Base-by-base conservation (phyloP, 92 coral and sea anemone species). In the Pocillopora grandis region DNA sequence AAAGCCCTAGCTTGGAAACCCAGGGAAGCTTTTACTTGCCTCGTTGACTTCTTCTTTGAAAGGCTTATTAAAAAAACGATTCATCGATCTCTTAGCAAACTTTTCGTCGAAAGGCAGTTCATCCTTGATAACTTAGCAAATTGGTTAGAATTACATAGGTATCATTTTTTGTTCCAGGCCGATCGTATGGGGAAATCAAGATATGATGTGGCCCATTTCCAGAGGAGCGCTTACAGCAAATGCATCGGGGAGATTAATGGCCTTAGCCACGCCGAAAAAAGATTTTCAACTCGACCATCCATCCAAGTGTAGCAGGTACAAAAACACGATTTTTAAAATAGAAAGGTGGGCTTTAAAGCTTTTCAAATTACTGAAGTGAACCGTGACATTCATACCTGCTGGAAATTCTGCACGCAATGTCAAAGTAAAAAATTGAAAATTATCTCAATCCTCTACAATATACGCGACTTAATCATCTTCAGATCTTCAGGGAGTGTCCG, bases 181-280 rank as follows among this genome's bases (percentile, higher is more conserved):
- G 18, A 81, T 90, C 65, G 92, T 88, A 10, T 94, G 98, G 98
- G 95, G 95, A 66, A 88, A 89, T 76, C 98, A 96, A 70, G 95
- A 89, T 17, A 77, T 86, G 37, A 92, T 96, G 66, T 84, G 98
- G 90, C 96, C 98, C 21, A 62, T 96, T 18, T 73, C 94, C 66
- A 87, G 86, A 52, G 69, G 90, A 13, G 94, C 98, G 15, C 76
- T 93, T 21, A 76, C 73, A 15, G 90, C 95, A 35, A 84, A 74
- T 61, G 80, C 98, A 23, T 88, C 95, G 9, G 89, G 88, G 58
- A 88, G 98, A 33, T 85, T 93, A 19, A 82, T 75, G 62, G 88
- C 88, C 87, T 79, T 96, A 71, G 96, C 98, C 31, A 90, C 90
- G 16, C 94, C 98, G 36, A 96, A 94, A 72, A 92, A 94, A 84